These are phyloP conservation scores for Nephrotoma appendiculata DNA, from an alignment of 2,888 invertebrate species.

Conservation along the genomic window DNA sequence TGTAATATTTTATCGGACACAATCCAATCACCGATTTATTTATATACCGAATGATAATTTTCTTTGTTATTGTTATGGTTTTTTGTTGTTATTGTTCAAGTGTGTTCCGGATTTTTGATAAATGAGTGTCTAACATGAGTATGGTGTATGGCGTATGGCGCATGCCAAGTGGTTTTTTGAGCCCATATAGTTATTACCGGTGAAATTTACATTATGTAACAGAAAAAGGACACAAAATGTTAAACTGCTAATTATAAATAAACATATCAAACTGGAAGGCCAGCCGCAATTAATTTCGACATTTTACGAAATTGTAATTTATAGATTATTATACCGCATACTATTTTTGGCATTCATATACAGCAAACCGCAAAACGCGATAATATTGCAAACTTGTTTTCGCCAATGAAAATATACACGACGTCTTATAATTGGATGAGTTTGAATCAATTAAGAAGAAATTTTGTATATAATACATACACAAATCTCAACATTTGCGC, in stretches of 20 bases:
- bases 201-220: background rate
- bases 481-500: background rate
- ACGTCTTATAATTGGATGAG: background rate
- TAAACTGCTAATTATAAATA: background rate
- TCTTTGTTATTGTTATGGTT: background rate
- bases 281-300: background rate
- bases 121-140: background rate
- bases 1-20: background rate
- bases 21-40: background rate
- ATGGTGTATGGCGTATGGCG: background rate
- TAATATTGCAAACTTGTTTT: background rate
- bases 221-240: background rate
- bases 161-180: background rate
- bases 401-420: background rate
- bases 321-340: background rate
- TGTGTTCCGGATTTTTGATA: background rate
- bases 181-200: no score
- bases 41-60: background rate
- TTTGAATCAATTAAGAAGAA: background rate
- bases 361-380: background rate
- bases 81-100: background rate
- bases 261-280: background rate
- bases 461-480: background rate
- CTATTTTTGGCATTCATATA: background rate
- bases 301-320: background rate